Evolutionary conservation across 1,140 invertebrate species (phyloP).

Genomic region (Procambarus virginalis): DNA sequence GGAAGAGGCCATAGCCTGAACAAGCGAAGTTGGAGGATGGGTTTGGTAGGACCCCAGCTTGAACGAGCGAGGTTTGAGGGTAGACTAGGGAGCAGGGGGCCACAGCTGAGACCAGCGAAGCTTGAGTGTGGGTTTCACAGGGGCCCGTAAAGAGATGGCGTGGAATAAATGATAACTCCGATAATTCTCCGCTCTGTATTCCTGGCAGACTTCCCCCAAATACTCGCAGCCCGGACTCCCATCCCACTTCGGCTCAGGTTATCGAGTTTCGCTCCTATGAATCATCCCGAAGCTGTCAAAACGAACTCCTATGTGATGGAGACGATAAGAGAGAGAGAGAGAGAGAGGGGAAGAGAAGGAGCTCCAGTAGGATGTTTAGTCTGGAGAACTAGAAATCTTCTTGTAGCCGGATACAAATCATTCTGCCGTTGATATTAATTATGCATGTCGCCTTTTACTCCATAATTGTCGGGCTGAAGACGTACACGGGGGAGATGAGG

Average conservation of each 20-base stretch:
- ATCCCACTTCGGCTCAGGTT: background rate
- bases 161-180: conserved; percentile 33
- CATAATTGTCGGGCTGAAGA: background rate
- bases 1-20: background rate
- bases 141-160: background rate
- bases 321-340: background rate
- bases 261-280: background rate
- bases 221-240: background rate
- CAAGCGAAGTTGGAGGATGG: background rate
- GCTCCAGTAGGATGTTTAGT: background rate
- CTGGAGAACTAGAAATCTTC: background rate
- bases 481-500: conserved; percentile 4
- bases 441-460: conserved; percentile 26
- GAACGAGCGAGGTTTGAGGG: background rate
- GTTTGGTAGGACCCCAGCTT: background rate
- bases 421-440: conserved; percentile 10
- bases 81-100: background rate
- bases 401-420: background rate
- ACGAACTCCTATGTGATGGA: conserved; percentile 11
- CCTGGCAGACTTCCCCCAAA: background rate
- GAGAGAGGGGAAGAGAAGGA: background rate
- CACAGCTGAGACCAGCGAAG: too few relatives aligned
- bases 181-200: conserved; percentile 32
- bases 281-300: conserved; percentile 26
- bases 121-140: too few relatives aligned